Evolutionary conservation across 2,888 invertebrate species (phyloP), one percentile per base, ranked within the genome.

Genomic region (Ditula angustiorana): DNA sequence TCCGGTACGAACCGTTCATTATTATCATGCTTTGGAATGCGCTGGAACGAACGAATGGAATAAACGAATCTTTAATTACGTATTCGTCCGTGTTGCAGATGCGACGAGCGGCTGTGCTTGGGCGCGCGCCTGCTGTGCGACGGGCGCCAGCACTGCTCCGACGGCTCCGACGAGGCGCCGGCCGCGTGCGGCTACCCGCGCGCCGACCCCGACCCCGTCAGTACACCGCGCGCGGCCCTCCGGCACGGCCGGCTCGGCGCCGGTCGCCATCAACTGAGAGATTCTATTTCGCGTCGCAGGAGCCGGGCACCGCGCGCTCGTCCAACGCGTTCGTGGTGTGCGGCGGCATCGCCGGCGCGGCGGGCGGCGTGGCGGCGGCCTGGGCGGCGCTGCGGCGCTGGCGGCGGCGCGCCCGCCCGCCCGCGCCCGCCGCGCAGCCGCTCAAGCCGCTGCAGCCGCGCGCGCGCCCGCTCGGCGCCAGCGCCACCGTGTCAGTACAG

Each of bases 151-250:
- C 95, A 97, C 80, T 98, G 98, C 80, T 95, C 95, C 0, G 97
- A 97, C 86, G 96, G 96, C 0, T 94, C 96, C 0, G 97, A 98
- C 81, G 98, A 98, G 82, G 90, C 94, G 5, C 93, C 94, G 1
- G 93, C 95, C 1, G 94, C 94, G 2, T 96, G 96, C 75, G 88
- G 91, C 0, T 77, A 75, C 69, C 72, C 79, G 0, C 80, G 78
- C 16, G n/a, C 47, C n/a, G 33, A 33, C 5, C 53, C 53, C 53
- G 33, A 10, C 23, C n/a, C 23, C 23, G 46, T 46, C 23, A 46
- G 21, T 23, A 24, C 41, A 5, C n/a, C 2, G 23, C n/a, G n/a
- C 23, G n/a, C 35, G 2, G n/a, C 46, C 8, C 7, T 7, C 16
- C 37, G 1, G 2, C 2, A 41, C 8, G 2, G 10, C 16, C 5